Conservation (phyloP, 2,888 invertebrate genomes). For the Parapristionchus giblindavisi region DNA sequence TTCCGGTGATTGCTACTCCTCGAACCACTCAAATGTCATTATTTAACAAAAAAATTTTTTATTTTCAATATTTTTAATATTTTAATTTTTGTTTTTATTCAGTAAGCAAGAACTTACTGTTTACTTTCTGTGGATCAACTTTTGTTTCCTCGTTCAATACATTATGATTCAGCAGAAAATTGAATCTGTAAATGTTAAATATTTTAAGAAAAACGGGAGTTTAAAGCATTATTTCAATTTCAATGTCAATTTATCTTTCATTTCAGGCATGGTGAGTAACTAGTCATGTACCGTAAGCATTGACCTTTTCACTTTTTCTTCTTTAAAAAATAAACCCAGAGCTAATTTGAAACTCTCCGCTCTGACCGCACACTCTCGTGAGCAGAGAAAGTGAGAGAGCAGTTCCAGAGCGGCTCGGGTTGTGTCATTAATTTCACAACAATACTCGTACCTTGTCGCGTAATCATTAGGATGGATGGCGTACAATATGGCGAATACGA, state of each 20-base stretch:
- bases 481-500: conserved; percentile 26
- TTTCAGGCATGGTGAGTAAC: too few species aligned
- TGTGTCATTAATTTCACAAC: too few species aligned
- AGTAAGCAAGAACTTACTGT: not conserved
- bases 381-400: too few species aligned
- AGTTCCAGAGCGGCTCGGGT: too few species aligned
- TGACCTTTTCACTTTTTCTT: too few species aligned
- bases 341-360: too few species aligned
- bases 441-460: conserved; percentile 28
- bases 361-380: too few species aligned
- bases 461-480: conserved; percentile 32
- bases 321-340: too few species aligned
- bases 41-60: not conserved
- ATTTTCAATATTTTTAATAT: too few species aligned
- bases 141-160: conserved; percentile 18
- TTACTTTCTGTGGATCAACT: conserved; percentile 14
- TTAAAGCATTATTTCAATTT: not conserved
- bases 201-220: too few species aligned
- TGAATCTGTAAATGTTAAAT: conserved; percentile 19
- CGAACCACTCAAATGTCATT: conserved; percentile 26
- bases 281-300: too few species aligned
- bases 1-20: conserved; percentile 32
- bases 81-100: not conserved
- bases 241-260: not conserved
- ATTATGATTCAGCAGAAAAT: conserved; percentile 27